Conservation (phyloP, 2,797 vertebrate species). For the Linurgus olivaceus region DNA sequence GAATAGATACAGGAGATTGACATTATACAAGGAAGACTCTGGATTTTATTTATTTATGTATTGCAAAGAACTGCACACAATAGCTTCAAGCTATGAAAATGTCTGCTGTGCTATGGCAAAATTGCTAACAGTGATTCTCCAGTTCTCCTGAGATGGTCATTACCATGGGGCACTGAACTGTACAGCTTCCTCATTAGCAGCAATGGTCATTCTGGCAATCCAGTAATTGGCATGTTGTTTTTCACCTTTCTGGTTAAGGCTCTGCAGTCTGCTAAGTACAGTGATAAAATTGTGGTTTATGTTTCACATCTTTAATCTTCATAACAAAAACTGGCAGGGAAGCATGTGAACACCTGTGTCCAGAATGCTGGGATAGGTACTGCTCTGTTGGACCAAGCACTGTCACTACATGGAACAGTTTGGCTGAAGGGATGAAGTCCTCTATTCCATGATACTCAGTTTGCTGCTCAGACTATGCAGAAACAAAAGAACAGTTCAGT, state of each 20-base stretch:
- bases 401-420: neutral
- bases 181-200: neutral
- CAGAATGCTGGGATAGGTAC: neutral
- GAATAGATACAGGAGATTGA: neutral
- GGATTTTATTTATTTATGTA: neutral
- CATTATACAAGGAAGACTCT: neutral
- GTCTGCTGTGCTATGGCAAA: neutral
- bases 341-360: neutral
- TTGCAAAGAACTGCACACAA: neutral
- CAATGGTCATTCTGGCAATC: neutral
- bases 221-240: neutral
- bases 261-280: neutral
- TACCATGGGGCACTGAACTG: neutral
- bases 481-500: neutral
- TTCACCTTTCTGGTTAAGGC: neutral
- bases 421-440: neutral
- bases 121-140: neutral
- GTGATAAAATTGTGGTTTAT: neutral
- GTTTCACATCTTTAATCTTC: neutral
- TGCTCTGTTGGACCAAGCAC: neutral
- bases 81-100: neutral
- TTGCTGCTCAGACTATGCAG: neutral
- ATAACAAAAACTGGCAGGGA: neutral
- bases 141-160: neutral
- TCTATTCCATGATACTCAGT: neutral